These are phyloP conservation scores for Acleris sparsana DNA, from an alignment of 2,888 invertebrate species.

Conservation along the genomic window DNA sequence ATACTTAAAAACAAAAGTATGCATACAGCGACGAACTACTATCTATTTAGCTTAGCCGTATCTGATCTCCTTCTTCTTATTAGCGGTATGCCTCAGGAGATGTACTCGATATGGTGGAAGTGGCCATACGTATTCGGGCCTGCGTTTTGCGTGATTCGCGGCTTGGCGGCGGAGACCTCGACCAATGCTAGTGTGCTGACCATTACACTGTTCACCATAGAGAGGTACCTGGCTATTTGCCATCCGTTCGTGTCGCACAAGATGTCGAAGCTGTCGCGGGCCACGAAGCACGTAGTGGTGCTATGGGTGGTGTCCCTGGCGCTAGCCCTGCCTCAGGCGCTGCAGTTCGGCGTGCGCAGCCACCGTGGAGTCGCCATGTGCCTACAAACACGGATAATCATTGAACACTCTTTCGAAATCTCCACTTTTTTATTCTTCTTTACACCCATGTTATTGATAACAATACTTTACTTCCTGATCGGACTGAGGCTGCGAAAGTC, in stretches of 20 bases:
- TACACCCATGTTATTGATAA: slow-evolving; percentile 89
- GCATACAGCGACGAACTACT: slow-evolving; percentile 92
- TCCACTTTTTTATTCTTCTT: slow-evolving; percentile 90
- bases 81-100: slow-evolving; percentile 92
- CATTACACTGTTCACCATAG: slow-evolving; percentile 93
- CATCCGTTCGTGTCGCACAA: slow-evolving; percentile 88
- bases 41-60: slow-evolving; percentile 92
- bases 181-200: slow-evolving; percentile 90
- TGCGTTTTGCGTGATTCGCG: slow-evolving; percentile 90
- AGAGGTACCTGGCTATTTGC: slow-evolving; percentile 86
- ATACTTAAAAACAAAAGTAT: slow-evolving; percentile 91
- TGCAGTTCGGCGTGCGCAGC: slow-evolving; percentile 71
- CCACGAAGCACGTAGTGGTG: slow-evolving; percentile 89
- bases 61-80: slow-evolving; percentile 91
- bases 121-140: slow-evolving; percentile 91
- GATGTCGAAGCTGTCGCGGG: slow-evolving; percentile 93
- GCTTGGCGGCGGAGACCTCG: slow-evolving; percentile 91
- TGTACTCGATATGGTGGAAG: slow-evolving; percentile 90
- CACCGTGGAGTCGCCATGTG: slow-evolving; percentile 72
- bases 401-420: slow-evolving; percentile 87
- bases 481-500: slow-evolving; percentile 84
- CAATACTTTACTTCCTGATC: slow-evolving; percentile 88
- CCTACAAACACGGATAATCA: slow-evolving; percentile 75
- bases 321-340: slow-evolving; percentile 88
- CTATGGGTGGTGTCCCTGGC: slow-evolving; percentile 92